Conservation (phyloP, 1,140 invertebrate species). For the Popillia japonica region DNA sequence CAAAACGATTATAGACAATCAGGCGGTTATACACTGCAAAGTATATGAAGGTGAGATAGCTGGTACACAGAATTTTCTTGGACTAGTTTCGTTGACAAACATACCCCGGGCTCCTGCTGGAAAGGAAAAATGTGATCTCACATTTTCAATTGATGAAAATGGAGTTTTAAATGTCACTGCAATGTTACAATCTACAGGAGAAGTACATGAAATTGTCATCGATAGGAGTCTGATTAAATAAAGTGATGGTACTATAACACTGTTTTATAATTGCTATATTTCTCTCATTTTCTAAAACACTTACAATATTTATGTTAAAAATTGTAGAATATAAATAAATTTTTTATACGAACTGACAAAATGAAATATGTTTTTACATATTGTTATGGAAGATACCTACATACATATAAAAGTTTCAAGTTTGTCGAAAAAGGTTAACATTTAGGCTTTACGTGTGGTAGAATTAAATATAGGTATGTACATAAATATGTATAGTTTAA, state of each 20-base stretch:
- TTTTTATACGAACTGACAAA: too few species aligned
- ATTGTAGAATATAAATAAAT: too few species aligned
- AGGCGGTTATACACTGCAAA: neutral
- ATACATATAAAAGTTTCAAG: too few species aligned
- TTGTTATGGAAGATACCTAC: too few species aligned
- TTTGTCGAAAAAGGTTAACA: too few species aligned
- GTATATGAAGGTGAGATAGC: neutral
- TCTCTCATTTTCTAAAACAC: too few species aligned
- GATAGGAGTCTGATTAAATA: neutral
- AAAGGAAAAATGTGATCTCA: neutral
- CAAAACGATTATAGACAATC: neutral
- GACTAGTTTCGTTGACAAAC: neutral
- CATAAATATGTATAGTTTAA: too few species aligned
- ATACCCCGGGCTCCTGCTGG: neutral
- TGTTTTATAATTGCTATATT: too few species aligned
- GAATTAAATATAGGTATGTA: too few species aligned
- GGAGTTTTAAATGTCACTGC: neutral
- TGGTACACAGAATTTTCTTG: neutral
- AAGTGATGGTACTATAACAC: constrained; percentile 60
- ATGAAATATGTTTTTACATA: too few species aligned
- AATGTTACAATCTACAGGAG: neutral
- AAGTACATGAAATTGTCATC: neutral
- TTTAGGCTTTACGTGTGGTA: too few species aligned
- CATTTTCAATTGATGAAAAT: neutral
- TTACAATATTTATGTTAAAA: too few species aligned